These are phyloP conservation scores for Chloroceryle aenea DNA, from an alignment of 2,113 vertebrate genomes.

Conservation along the genomic window DNA sequence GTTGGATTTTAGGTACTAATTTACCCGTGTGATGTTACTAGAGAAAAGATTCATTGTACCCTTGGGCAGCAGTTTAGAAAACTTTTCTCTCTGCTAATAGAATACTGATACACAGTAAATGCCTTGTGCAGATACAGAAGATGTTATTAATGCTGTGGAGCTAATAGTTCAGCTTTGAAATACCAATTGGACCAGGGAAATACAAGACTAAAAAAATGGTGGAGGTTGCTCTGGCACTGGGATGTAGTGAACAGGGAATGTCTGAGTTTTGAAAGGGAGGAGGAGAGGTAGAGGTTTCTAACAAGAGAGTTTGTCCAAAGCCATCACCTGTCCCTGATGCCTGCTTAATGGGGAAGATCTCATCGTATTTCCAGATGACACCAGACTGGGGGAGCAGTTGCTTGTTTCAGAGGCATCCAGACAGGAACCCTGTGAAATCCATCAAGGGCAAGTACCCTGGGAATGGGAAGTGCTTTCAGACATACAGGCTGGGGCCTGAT, in stretches of 20 bases:
- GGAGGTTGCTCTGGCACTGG: neutral
- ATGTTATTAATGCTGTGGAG: neutral
- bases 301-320: neutral
- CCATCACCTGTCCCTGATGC: neutral
- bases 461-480: neutral
- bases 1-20: neutral
- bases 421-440: neutral
- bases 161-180: neutral
- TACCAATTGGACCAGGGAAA: neutral
- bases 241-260: neutral
- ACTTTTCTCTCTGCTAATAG: neutral
- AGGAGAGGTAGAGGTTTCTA: neutral
- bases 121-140: neutral
- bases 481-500: neutral
- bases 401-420: neutral
- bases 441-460: neutral
- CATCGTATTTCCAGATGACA: neutral
- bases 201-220: neutral
- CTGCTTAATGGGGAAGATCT: neutral
- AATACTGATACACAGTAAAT: neutral
- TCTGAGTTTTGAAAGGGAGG: neutral
- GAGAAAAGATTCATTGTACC: neutral
- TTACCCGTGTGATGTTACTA: neutral
- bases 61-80: neutral
- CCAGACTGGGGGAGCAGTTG: fast-evolving